Percentiles rank a stretch among this genome's conserved stretches.
Evolutionary conservation across 2,113 vertebrate species (phyloP).

Genomic region (Numenius arquata): DNA sequence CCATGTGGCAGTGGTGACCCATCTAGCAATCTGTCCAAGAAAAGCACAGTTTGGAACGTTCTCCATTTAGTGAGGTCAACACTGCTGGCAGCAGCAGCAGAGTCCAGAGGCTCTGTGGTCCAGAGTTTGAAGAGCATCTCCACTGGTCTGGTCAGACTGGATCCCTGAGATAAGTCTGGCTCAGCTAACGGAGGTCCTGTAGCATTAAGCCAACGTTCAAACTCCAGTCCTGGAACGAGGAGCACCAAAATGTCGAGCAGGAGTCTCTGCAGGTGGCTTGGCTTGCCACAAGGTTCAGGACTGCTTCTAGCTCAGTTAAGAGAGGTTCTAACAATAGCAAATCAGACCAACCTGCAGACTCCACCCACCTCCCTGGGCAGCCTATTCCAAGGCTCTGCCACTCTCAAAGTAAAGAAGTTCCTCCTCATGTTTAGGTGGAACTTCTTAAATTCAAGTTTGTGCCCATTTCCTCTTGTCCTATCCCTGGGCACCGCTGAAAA

Average conservation of each 20-base stretch:
- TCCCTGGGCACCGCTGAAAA: too few relatives aligned
- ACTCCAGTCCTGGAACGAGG: conserved; percentile 84
- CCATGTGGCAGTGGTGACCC: conserved; percentile 85
- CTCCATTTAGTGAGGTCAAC: conserved; percentile 89
- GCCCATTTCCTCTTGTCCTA: too few relatives aligned
- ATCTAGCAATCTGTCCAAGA: conserved; percentile 92
- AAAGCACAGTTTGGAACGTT: conserved; percentile 95
- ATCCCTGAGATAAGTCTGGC: conserved; percentile 91
- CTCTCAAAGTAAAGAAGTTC: too few relatives aligned
- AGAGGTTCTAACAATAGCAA: not conserved
- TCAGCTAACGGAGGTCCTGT: conserved; percentile 89
- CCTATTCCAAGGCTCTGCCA: too few relatives aligned
- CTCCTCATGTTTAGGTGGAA: too few relatives aligned
- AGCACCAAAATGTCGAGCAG: not conserved
- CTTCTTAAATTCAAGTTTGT: too few relatives aligned
- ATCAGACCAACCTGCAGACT: not conserved
- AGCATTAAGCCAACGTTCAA: conserved; percentile 92
- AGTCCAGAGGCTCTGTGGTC: conserved; percentile 77
- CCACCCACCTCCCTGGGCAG: too few relatives aligned
- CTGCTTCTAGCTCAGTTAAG: not conserved
- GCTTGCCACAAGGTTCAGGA: not conserved
- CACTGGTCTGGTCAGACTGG: conserved; percentile 83
- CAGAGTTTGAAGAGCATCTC: conserved; percentile 88
- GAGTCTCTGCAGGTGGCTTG: not conserved
- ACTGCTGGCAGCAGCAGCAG: conserved; percentile 72